Conservation (phyloP, 2,888 invertebrate species). For the Dioctria rufipes region DNA sequence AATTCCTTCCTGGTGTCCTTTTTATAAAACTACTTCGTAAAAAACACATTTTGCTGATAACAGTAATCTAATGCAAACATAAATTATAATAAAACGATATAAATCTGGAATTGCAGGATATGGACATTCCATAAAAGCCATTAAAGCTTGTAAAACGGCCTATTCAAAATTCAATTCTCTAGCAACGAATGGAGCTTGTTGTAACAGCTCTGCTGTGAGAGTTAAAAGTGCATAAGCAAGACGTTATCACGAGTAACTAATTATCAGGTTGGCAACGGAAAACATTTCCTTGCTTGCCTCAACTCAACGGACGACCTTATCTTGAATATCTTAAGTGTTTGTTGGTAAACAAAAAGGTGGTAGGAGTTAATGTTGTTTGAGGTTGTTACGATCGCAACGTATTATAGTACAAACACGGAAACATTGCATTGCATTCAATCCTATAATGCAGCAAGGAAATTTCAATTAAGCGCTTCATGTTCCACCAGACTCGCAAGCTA, state of each 20-base stretch:
- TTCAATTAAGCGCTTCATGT: background rate
- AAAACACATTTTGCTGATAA: no score
- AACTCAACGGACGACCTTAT: background rate
- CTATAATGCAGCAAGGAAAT: background rate
- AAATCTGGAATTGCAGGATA: no score
- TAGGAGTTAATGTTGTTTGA: constrained; percentile 31
- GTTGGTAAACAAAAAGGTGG: constrained; percentile 36
- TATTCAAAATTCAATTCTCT: constrained; percentile 34
- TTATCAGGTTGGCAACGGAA: constrained; percentile 18
- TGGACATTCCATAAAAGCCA: constrained; percentile 5
- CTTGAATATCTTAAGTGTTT: constrained; percentile 40
- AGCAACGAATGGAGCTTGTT: background rate
- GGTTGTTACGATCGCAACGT: background rate
- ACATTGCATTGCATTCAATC: background rate
- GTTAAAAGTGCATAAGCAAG: constrained; percentile 19
- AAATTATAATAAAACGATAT: no score
- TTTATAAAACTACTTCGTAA: no score
- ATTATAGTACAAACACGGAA: background rate
- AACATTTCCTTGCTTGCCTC: constrained; percentile 26
- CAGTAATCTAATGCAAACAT: no score
- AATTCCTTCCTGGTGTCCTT: no score
- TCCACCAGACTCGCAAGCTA: background rate
- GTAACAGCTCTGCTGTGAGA: background rate
- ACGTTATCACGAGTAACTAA: constrained; percentile 39
- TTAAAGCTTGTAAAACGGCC: constrained; percentile 35